phyloP scores from a whole-genome alignment of 2,888 invertebrate genomes.

The Heliothis peltigera region DNA sequence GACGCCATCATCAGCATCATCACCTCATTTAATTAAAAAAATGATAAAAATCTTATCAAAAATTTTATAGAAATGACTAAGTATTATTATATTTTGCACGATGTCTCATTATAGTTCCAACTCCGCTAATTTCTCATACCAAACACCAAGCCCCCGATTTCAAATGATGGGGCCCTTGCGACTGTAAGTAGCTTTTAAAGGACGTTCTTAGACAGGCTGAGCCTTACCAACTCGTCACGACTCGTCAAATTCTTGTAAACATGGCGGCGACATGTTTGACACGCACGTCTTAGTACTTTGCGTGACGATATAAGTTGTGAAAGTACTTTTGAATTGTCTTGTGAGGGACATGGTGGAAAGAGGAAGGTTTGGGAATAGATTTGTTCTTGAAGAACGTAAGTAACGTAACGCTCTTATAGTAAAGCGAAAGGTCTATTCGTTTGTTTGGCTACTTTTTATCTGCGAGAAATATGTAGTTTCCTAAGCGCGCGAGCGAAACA shows the following conservation, averaged over 20 bases:
- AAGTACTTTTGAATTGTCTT: background rate
- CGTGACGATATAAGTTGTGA: conserved; percentile 9
- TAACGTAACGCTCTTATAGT: too few species aligned
- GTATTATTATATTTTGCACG: too few species aligned
- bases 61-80: too few species aligned
- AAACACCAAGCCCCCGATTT: conserved; percentile 29
- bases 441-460: too few species aligned
- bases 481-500: too few species aligned
- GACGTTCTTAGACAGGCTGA: conserved; percentile 55
- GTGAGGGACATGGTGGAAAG: background rate
- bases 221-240: conserved; percentile 49
- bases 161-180: conserved; percentile 58
- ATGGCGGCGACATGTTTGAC: conserved; percentile 48
- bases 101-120: too few species aligned
- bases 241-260: conserved; percentile 60
- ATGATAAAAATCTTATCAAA: too few species aligned
- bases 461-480: too few species aligned
- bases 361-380: background rate
- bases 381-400: too few species aligned
- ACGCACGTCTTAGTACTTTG: conserved; percentile 32
- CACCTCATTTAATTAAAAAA: too few species aligned
- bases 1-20: too few species aligned
- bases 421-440: too few species aligned
- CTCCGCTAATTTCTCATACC: conserved; percentile 11
- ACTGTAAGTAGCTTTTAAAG: conserved; percentile 57